Evolutionary conservation across 2,797 vertebrate species (phyloP), one percentile per base, ranked within the genome.

Genomic region (Paedocypris micromegethes): DNA sequence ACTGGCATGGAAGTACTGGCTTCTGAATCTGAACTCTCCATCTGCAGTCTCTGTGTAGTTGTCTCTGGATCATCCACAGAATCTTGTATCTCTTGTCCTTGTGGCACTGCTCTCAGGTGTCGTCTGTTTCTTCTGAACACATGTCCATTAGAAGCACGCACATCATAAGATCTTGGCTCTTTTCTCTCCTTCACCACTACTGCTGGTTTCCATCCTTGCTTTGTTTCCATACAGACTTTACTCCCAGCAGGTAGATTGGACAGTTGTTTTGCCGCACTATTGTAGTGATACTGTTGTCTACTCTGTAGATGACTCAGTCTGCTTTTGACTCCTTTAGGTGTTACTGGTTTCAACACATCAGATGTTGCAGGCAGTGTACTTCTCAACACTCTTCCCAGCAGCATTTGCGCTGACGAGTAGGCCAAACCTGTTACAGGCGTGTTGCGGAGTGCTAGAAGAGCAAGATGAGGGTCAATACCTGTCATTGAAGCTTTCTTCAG

Each of bases 401-500:
- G 38, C 69, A 77, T 65, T 1, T 79, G 59, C 47, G 77, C 64
- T 4, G 62, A 70, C n/a, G 70, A 53, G 6, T 48, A 6, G 3
- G 54, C 42, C 45, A 70, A 46, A 0, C 68, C 75, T 23, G 72
- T 73, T 23, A 78, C 66, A 3, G 51, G 75, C 2, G 51, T 78
- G 64, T 77, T 79, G 3, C 72, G 68, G 23, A 77, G 44, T 3
- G 63, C 64, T 37, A 79, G 66, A 6, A 54, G n/a, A 7, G 54
- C 50, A 50, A 74, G 55, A 51, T 76, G 58, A 58, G 59, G 61
- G n/a, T 63, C 70, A 1, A 47, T 67, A 4, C 51, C 49, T 0
- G 66, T 61, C 2, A 70, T 55, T 6, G 41, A 5, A 0, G 61
- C 58, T 47, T 72, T 75, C 9, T 61, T 64, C 5, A 78, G 23